A percentile compares a stretch with the other conserved stretches of the same genome.
phyloP scores from a whole-genome alignment of 35 echinoderm and acorn worm species.

The Apostichopus japonicus region DNA sequence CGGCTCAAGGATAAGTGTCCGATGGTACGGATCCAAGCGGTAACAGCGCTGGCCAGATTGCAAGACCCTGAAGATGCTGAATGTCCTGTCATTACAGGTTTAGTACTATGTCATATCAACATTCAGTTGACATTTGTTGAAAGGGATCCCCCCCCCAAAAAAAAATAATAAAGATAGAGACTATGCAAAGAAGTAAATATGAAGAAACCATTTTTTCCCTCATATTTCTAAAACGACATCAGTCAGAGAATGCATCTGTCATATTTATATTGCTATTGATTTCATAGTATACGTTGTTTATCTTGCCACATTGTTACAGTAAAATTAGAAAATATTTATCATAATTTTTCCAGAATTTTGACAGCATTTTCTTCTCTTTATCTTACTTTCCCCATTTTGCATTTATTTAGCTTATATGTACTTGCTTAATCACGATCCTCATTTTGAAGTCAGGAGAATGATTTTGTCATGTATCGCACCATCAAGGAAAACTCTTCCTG shows the following conservation, averaged over 20 bases:
- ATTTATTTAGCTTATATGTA: constrained; percentile 77
- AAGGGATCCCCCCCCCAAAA: background rate
- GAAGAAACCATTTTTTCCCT: no score
- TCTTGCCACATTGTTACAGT: background rate
- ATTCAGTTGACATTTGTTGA: no score
- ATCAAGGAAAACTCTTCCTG: constrained; percentile 71
- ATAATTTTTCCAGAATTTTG: no score
- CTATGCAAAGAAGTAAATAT: no score
- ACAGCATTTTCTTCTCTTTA: no score
- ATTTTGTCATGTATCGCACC: constrained; percentile 84
- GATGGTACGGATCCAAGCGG: constrained; percentile 84
- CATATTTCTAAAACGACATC: no score
- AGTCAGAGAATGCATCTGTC: no score
- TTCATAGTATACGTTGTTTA: no score
- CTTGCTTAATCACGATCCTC: constrained; percentile 71
- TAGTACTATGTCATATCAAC: no score
- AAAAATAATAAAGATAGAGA: background rate
- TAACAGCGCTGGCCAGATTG: constrained; percentile 82
- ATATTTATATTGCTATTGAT: no score
- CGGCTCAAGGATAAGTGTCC: constrained; percentile 86
- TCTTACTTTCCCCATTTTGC: no score
- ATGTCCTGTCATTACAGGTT: constrained; percentile 28
- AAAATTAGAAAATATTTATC: background rate
- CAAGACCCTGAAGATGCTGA: constrained; percentile 84
- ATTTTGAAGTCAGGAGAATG: constrained; percentile 78